phyloP scores from a whole-genome alignment of 2,888 invertebrate species.

The Ernsta delagoae region DNA sequence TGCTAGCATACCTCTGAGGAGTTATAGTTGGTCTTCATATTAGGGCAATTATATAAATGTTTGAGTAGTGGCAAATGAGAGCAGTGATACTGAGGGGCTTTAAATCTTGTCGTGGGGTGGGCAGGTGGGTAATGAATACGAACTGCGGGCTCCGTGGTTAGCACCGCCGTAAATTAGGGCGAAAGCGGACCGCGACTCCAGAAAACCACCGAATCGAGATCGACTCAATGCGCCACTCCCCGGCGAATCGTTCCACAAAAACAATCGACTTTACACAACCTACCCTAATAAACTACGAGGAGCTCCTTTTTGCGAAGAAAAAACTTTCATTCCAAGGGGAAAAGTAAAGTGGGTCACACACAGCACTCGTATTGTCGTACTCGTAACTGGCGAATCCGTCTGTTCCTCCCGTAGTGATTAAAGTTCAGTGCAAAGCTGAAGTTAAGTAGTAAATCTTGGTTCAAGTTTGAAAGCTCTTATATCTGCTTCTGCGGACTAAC shows the following conservation, averaged over 20 bases:
- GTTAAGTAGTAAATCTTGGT: constrained; percentile 35
- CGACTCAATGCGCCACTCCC: constrained; percentile 50
- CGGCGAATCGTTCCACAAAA: constrained; percentile 56
- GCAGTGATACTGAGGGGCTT: constrained; percentile 65
- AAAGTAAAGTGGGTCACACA: constrained; percentile 32
- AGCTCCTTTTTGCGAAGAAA: constrained; percentile 41
- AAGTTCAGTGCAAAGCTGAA: constrained; percentile 30
- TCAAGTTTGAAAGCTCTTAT: constrained; percentile 31
- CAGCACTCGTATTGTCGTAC: constrained; percentile 23
- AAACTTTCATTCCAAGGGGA: constrained; percentile 37
- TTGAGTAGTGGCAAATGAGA: constrained; percentile 68
- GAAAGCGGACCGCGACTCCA: constrained; percentile 60
- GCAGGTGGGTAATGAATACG: constrained; percentile 81
- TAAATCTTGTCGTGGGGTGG: constrained; percentile 66
- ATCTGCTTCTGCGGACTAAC: constrained; percentile 19
- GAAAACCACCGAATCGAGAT: constrained; percentile 56
- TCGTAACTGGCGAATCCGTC: constrained; percentile 22
- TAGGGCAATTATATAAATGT: constrained; percentile 60
- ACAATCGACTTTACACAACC: constrained; percentile 54
- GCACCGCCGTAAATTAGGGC: constrained; percentile 76
- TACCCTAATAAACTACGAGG: constrained; percentile 46
- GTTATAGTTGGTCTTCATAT: constrained; percentile 37
- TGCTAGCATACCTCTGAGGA: constrained; percentile 21
- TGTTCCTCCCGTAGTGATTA: constrained; percentile 29
- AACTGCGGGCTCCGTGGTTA: constrained; percentile 77